phyloP scores from a whole-genome alignment of 2,797 vertebrate species.

The Acanthurus leucopareius region DNA sequence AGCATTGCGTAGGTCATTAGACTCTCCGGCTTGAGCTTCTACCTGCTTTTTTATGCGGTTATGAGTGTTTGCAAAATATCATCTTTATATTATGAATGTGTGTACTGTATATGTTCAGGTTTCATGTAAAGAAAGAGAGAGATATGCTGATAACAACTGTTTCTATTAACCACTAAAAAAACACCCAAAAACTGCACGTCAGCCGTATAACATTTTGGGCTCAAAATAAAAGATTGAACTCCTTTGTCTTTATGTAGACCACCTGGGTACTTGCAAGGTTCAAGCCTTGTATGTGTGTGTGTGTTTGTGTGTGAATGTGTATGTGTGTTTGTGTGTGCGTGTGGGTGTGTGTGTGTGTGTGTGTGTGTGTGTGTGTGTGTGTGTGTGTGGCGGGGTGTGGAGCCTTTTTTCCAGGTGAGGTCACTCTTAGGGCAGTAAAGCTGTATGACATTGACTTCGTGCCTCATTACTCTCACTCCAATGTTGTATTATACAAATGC shows the following conservation, averaged over 20 bases:
- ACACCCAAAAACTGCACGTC: not conserved
- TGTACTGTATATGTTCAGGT: not conserved
- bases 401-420: slow-evolving; percentile 30
- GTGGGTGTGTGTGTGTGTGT: not conserved
- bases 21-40: not conserved
- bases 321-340: not conserved
- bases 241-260: not conserved
- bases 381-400: not conserved
- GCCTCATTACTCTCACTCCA: not conserved
- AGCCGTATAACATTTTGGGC: not conserved
- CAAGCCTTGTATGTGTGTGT: not conserved
- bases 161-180: no score
- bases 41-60: no score
- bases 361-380: not conserved
- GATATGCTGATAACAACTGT: not conserved
- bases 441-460: not conserved
- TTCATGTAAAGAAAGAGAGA: not conserved
- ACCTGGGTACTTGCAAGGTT: not conserved
- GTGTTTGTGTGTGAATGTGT: not conserved
- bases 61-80: not conserved
- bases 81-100: no score
- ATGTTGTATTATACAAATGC: not conserved
- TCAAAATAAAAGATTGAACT: not conserved
- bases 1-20: not conserved
- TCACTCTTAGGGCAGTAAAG: slow-evolving; percentile 3